A percentile compares a stretch with the other conserved stretches of the same genome.
phyloP scores from a whole-genome alignment of 2,888 invertebrate species.

The Zygaena filipendulae region DNA sequence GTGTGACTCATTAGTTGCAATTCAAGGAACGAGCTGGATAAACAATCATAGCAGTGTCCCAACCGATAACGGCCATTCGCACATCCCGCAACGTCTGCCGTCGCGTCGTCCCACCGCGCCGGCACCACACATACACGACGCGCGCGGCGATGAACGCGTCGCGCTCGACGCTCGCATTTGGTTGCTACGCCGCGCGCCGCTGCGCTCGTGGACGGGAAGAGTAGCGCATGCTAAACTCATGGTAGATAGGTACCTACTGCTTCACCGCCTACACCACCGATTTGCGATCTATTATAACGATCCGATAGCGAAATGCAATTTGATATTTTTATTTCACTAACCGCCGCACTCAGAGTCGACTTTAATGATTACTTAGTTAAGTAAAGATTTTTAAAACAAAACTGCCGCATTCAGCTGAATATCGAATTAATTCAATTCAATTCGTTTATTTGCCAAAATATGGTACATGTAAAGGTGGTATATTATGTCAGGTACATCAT shows the following conservation, averaged over 20 bases:
- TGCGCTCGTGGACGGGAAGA: too few species aligned
- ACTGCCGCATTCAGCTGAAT: too few species aligned
- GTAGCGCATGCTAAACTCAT: too few species aligned
- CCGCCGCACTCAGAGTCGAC: too few species aligned
- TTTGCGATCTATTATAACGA: background rate
- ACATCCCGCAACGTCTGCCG: slow-evolving; percentile 47
- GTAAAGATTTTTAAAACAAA: too few species aligned
- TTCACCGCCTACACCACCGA: background rate
- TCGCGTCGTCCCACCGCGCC: slow-evolving; percentile 17
- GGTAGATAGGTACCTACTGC: background rate
- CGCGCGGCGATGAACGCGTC: slow-evolving; percentile 4
- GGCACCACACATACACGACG: slow-evolving; percentile 16
- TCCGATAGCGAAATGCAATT: slow-evolving; percentile 1
- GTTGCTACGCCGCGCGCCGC: too few species aligned
- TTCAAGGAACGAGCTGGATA: slow-evolving; percentile 65
- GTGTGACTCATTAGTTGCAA: slow-evolving; percentile 61
- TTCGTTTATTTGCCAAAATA: too few species aligned
- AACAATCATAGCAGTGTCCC: slow-evolving; percentile 66
- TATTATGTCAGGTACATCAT: too few species aligned
- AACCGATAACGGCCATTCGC: slow-evolving; percentile 62
- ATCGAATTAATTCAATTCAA: too few species aligned
- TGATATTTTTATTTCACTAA: too few species aligned
- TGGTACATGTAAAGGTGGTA: too few species aligned
- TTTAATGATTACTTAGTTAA: too few species aligned
- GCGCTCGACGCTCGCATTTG: slow-evolving; percentile 2